Evolutionary conservation across 1,140 invertebrate genomes (phyloP).

Genomic region (Lucilia cuprina): DNA sequence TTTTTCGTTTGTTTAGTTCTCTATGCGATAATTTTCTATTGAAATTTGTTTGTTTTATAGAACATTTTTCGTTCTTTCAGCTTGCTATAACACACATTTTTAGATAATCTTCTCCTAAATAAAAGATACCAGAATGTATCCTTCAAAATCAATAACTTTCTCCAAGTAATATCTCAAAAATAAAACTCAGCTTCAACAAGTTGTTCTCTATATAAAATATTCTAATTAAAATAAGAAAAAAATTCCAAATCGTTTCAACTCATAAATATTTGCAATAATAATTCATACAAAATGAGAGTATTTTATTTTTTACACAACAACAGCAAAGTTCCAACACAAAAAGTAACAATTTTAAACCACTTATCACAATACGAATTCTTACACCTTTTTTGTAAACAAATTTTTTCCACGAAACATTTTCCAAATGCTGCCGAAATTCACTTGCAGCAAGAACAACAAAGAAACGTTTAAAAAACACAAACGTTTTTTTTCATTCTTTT

Average conservation of each 20-base stretch:
- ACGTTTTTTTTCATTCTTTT: background rate
- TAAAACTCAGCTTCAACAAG: background rate
- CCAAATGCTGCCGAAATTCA: background rate
- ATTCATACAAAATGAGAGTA: background rate
- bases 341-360: slow-evolving; percentile 18
- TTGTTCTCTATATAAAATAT: background rate
- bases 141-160: too few relatives aligned
- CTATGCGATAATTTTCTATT: too few relatives aligned
- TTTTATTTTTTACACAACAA: background rate
- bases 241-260: background rate
- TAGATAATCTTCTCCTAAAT: too few relatives aligned
- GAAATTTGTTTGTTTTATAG: too few relatives aligned
- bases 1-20: too few relatives aligned
- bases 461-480: background rate
- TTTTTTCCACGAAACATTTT: background rate
- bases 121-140: too few relatives aligned
- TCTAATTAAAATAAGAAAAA: background rate
- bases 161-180: background rate
- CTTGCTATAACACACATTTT: too few relatives aligned
- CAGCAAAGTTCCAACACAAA: background rate
- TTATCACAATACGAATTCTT: slow-evolving; percentile 22
- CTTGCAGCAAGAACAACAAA: background rate
- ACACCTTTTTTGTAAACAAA: slow-evolving; percentile 8
- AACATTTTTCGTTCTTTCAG: too few relatives aligned
- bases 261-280: background rate